phyloP scores from a whole-genome alignment of 2,113 vertebrate genomes.

The Addax nasomaculatus region DNA sequence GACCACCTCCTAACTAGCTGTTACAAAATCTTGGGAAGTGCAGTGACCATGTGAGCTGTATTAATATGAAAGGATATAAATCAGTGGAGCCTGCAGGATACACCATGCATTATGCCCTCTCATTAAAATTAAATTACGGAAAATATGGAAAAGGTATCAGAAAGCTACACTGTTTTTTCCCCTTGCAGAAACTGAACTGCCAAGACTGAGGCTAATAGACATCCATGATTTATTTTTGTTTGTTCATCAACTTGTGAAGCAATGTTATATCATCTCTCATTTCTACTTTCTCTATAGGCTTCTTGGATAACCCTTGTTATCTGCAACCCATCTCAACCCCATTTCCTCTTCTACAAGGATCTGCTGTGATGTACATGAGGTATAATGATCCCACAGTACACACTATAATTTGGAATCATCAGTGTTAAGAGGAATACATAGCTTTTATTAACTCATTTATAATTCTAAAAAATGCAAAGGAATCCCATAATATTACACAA shows the following conservation, averaged over 20 bases:
- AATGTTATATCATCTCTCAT: neutral
- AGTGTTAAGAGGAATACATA: neutral
- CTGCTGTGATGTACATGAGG: neutral
- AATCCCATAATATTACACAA: neutral
- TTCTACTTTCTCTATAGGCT: neutral
- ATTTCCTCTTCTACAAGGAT: neutral
- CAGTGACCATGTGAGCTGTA: neutral
- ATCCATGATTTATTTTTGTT: neutral
- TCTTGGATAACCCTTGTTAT: neutral
- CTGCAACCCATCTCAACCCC: neutral
- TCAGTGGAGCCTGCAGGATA: neutral
- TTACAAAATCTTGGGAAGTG: neutral
- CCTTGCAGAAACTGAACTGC: neutral
- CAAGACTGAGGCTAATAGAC: neutral
- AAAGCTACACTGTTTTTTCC: rapidly evolving
- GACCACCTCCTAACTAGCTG: neutral
- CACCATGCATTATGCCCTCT: rapidly evolving
- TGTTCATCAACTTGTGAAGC: neutral
- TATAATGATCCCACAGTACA: neutral
- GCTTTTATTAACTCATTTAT: neutral
- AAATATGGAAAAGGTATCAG: neutral
- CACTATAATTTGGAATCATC: neutral
- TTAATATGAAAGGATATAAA: neutral
- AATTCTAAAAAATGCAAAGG: neutral
- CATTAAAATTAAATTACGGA: neutral